These are phyloP conservation scores for Sepiola atlantica DNA, from an alignment of 2,888 invertebrate species.

Conservation along the genomic window DNA sequence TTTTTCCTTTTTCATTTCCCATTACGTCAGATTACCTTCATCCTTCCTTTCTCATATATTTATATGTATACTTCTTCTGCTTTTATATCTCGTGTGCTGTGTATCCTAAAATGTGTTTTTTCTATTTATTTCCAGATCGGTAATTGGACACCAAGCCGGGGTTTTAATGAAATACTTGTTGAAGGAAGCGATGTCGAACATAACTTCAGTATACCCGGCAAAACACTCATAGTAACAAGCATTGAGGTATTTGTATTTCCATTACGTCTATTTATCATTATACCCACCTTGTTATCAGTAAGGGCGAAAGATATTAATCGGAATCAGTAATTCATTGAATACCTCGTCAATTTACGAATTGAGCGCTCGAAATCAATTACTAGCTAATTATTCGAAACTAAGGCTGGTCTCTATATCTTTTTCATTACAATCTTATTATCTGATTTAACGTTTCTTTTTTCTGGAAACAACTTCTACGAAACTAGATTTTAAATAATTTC, in stretches of 20 bases:
- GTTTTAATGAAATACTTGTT: conserved; percentile 50
- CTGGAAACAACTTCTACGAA: background rate
- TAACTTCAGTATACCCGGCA: conserved; percentile 56
- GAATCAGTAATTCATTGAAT: background rate
- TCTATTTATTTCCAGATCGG: conserved; percentile 51
- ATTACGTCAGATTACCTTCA: too few species aligned
- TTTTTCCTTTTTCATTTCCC: too few species aligned
- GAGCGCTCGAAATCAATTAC: background rate
- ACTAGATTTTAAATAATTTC: background rate
- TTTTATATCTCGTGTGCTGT: too few species aligned
- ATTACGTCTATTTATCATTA: background rate
- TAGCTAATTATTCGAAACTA: background rate
- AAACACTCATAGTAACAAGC: conserved; percentile 60
- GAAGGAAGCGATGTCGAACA: conserved; percentile 52
- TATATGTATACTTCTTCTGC: too few species aligned
- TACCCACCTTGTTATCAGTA: background rate
- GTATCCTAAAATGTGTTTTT: background rate
- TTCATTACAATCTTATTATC: background rate
- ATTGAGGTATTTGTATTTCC: conserved; percentile 56
- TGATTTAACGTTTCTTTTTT: background rate
- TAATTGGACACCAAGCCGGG: conserved; percentile 51
- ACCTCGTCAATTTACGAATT: background rate
- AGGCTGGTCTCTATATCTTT: background rate
- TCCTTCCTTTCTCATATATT: too few species aligned
- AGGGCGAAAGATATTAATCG: background rate